Evolutionary conservation across 1,140 invertebrate genomes (phyloP).

Genomic region (Conus ventricosus): DNA sequence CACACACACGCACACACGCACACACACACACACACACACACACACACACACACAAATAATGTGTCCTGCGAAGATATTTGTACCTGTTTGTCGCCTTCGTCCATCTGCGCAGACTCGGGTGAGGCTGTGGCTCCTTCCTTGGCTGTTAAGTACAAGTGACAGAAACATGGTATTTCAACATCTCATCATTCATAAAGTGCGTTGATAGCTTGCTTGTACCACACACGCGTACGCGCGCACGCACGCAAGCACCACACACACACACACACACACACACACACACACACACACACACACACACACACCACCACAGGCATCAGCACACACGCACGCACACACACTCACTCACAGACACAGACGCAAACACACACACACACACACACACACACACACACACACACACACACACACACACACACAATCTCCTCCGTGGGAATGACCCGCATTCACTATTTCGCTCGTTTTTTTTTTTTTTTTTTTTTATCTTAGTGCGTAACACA

Average conservation of each 20-base stretch:
- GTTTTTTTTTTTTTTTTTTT: no score
- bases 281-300: constrained; percentile 2
- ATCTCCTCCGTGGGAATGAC: not conserved
- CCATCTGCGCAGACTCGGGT: not conserved
- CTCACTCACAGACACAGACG: not conserved
- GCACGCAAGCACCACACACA: not conserved
- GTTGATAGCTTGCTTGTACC: not conserved
- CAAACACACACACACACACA: not conserved
- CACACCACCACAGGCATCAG: no score
- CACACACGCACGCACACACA: not conserved
- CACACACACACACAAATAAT: not conserved
- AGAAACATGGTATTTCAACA: not conserved
- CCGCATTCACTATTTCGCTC: not conserved
- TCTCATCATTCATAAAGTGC: not conserved
- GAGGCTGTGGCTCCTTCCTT: not conserved
- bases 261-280: not conserved
- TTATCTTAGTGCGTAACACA: no score
- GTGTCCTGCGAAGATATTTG: no score
- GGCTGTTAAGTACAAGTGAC: not conserved
- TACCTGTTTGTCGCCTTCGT: not conserved
- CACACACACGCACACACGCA: constrained; percentile 1
- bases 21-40: not conserved
- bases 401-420: constrained; percentile 13
- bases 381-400: not conserved
- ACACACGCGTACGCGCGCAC: not conserved